A percentile compares a stretch with the other conserved stretches of the same genome.
Evolutionary conservation across 2,888 invertebrate species (phyloP).

Genomic region (Leptodirus hochenwartii): DNA sequence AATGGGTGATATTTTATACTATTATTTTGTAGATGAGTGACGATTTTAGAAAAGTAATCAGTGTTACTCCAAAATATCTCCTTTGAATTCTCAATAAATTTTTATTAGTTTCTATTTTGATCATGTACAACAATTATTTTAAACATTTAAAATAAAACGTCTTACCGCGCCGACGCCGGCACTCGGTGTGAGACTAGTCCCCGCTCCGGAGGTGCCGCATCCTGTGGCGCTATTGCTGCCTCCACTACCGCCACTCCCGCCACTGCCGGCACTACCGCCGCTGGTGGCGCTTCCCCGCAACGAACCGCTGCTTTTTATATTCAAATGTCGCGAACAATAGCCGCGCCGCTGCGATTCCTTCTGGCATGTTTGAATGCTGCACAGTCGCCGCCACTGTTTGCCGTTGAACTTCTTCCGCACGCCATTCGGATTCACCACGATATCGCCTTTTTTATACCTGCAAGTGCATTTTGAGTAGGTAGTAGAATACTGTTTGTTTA

Average conservation of each 20-base stretch:
- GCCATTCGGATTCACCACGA: conserved; percentile 83
- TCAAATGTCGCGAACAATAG: conserved; percentile 91
- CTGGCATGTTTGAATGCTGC: conserved; percentile 86
- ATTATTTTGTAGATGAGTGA: too few relatives aligned
- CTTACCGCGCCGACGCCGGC: too few relatives aligned
- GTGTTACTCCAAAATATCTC: too few relatives aligned
- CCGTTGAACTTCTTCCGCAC: conserved; percentile 99
- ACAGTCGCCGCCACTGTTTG: conserved; percentile 96
- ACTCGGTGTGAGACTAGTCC: conserved; percentile 27
- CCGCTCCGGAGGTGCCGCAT: conserved; percentile 17
- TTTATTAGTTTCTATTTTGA: too few relatives aligned
- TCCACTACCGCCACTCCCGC: conserved; percentile 1
- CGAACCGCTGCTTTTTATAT: conserved; percentile 55
- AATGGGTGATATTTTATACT: too few relatives aligned
- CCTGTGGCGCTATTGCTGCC: conserved; percentile 6
- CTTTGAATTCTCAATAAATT: too few relatives aligned
- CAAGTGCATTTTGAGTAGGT: too few relatives aligned
- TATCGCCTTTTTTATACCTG: conserved; percentile 97
- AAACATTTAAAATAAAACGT: too few relatives aligned
- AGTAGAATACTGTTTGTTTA: too few relatives aligned
- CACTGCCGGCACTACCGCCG: conserved; percentile 1
- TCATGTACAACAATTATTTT: too few relatives aligned
- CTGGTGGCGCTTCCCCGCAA: not conserved
- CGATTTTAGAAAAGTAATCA: too few relatives aligned
- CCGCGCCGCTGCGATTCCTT: conserved; percentile 96